These are phyloP conservation scores for Trichogramma pretiosum DNA, from an alignment of 1,140 invertebrate species.

Conservation along the genomic window DNA sequence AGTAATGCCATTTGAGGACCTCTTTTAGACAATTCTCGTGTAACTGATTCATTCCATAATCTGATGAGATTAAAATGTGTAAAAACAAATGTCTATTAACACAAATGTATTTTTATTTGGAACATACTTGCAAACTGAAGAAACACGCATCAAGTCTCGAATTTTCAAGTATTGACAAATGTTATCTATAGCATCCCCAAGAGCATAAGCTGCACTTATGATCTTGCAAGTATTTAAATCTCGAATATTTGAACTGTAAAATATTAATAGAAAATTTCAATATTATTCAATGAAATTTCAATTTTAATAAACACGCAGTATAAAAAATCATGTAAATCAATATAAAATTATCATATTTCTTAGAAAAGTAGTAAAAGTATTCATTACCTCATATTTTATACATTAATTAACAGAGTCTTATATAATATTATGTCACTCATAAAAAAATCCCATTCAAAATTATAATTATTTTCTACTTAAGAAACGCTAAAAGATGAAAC, in stretches of 20 bases:
- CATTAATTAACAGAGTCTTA: too few species aligned
- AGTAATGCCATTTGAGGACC: neutral
- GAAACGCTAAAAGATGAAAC: too few species aligned
- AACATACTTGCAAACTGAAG: neutral
- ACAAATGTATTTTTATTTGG: neutral
- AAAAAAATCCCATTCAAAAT: too few species aligned
- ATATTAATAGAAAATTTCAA: too few species aligned
- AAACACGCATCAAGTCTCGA: neutral
- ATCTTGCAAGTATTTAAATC: neutral
- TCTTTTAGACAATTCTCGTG: neutral
- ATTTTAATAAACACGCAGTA: neutral
- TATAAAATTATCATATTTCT: too few species aligned
- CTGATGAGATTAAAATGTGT: too few species aligned
- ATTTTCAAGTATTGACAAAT: slow-evolving; percentile 5
- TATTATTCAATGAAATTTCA: neutral
- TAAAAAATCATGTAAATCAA: too few species aligned
- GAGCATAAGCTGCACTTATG: neutral
- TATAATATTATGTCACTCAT: too few species aligned
- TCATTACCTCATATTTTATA: too few species aligned
- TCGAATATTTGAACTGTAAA: too few species aligned
- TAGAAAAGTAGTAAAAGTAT: too few species aligned
- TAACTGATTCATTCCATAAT: neutral
- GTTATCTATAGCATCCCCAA: neutral
- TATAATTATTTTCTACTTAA: too few species aligned
- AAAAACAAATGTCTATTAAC: neutral